Evolutionary conservation across 1,140 invertebrate genomes (phyloP), one percentile per base, ranked within the genome.

Genomic region (Melanaphis sacchari): DNA sequence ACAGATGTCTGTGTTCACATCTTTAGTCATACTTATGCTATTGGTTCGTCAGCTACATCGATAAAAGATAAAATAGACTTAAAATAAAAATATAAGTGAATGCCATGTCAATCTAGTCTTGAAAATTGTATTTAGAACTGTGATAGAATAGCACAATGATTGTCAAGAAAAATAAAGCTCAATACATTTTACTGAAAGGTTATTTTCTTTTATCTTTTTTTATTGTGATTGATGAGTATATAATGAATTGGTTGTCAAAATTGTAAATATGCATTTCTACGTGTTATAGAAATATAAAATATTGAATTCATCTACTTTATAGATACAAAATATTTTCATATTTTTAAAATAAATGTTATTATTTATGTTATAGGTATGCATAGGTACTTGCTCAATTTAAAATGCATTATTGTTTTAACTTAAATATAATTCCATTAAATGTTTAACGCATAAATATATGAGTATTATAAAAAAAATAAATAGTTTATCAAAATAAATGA

Each of bases 21-120:
- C 59, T 66, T 66, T 66, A 66, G 59, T 11, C 54, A 59, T 59
- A 59, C 11, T 66, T 66, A 31, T 66, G 59, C 59, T 66, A 66
- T 15, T 66, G 59, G 31, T 66, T 66, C 31, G 59, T 66, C 59
- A 66, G 59, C 3, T 15, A n/a, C 31, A 66, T 66, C n/a, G 59
- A 66, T 31, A 66, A 66, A 66, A 66, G 59, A 66, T 66, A n/a
- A 66, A 66, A 66, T 66, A 66, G 59, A 66, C 59, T 66, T 66
- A 66, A 66, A 54, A 66, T 66, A 66, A 66, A 66, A 66, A 66
- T 66, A n/a, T 66, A 66, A 66, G 59, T 66, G 59, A n/a, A 66
- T 66, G 31, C 59, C 31, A 66, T 11, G 59, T 66, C 59, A 66
- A 31, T 66, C 59, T 66, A 66, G 59, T 66, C 9, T 66, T 66